These are phyloP conservation scores for Drosophila repleta DNA, from an alignment of 1,140 invertebrate species.

Conservation along the genomic window DNA sequence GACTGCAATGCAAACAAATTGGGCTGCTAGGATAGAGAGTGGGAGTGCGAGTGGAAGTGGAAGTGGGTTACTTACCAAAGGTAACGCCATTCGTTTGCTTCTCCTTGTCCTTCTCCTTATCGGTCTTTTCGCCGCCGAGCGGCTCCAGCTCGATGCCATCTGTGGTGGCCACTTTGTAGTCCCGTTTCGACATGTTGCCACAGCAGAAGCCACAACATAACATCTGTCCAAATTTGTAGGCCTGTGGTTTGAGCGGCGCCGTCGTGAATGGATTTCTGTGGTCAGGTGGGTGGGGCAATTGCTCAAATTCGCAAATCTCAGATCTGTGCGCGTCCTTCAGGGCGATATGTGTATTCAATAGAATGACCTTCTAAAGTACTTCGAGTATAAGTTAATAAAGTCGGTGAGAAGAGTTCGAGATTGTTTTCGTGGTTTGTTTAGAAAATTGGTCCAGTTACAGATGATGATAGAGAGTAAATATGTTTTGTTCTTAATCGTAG, in stretches of 20 bases:
- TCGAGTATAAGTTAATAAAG: constrained; percentile 25
- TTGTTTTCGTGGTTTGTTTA: neutral
- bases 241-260: constrained; percentile 72
- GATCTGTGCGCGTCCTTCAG: neutral
- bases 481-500: constrained; percentile 35
- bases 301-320: constrained; percentile 1
- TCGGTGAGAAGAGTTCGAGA: constrained; percentile 34
- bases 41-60: no score
- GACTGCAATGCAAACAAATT: constrained; percentile 19
- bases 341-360: constrained; percentile 42
- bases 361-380: constrained; percentile 39
- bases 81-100: constrained; percentile 83
- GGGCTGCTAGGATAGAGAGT: no score
- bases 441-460: constrained; percentile 73
- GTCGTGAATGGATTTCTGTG: constrained; percentile 50
- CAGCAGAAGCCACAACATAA: constrained; percentile 84
- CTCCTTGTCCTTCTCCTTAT: constrained; percentile 81
- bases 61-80: constrained; percentile 67
- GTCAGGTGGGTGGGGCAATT: constrained; percentile 1
- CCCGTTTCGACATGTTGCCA: constrained; percentile 83
- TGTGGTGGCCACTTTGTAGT: constrained; percentile 83
- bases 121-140: constrained; percentile 81
- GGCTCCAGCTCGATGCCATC: constrained; percentile 84
- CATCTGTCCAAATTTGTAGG: constrained; percentile 81
- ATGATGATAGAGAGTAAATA: constrained; percentile 34